These are phyloP conservation scores for Macrotis lagotis DNA, from an alignment of 2,113 vertebrate genomes.

Conservation along the genomic window DNA sequence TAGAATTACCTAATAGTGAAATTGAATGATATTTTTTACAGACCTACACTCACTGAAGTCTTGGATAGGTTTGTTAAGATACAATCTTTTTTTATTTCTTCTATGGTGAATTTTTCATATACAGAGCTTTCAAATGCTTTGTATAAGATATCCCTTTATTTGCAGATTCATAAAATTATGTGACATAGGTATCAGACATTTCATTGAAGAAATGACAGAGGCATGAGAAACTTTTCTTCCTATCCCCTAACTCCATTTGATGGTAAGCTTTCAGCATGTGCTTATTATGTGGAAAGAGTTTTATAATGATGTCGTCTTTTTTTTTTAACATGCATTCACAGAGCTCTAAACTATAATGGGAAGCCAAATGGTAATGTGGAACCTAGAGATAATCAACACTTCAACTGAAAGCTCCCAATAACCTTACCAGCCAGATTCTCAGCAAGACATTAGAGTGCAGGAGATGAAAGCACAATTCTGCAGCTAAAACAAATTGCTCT, in stretches of 20 bases:
- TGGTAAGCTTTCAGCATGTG: slow-evolving; percentile 40
- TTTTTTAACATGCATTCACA: slow-evolving; percentile 52
- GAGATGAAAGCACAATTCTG: slow-evolving; percentile 67
- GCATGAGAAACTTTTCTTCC: slow-evolving; percentile 51
- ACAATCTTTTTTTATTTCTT: not conserved
- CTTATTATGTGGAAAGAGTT: slow-evolving; percentile 61
- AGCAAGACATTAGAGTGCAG: slow-evolving; percentile 51
- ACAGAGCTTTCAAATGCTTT: slow-evolving; percentile 43
- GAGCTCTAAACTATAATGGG: slow-evolving; percentile 58
- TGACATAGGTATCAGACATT: slow-evolving; percentile 27
- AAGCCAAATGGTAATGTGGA: slow-evolving; percentile 43
- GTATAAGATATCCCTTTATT: not conserved
- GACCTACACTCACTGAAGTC: slow-evolving; percentile 32
- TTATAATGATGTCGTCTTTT: slow-evolving; percentile 61
- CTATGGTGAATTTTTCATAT: slow-evolving; percentile 12
- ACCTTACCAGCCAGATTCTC: slow-evolving; percentile 65
- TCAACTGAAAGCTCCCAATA: slow-evolving; percentile 67
- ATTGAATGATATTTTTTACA: not conserved
- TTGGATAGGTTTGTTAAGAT: slow-evolving; percentile 3
- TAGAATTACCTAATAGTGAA: not conserved
- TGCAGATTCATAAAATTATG: slow-evolving; percentile 29
- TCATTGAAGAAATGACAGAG: slow-evolving; percentile 1
- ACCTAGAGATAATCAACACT: slow-evolving; percentile 67
- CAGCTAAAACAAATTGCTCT: slow-evolving; percentile 67
- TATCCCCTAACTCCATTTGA: slow-evolving; percentile 45